Evolutionary conservation across 2,888 invertebrate genomes (phyloP).

Genomic region (Lapara coniferarum): DNA sequence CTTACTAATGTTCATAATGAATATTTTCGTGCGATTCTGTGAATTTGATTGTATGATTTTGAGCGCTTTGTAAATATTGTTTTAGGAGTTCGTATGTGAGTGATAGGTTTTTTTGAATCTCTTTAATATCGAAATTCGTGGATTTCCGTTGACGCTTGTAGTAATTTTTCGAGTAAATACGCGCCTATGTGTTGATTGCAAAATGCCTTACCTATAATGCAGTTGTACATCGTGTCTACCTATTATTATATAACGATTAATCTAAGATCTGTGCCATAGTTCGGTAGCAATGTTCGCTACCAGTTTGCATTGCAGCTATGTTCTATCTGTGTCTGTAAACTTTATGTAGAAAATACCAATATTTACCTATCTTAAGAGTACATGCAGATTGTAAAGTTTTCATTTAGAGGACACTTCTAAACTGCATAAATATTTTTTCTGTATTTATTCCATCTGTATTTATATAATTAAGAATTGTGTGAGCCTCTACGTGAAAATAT

Average conservation of each 20-base stretch:
- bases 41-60: slow-evolving; percentile 75
- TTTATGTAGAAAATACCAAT: slow-evolving; percentile 67
- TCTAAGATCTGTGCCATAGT: slow-evolving; percentile 80
- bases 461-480: background rate
- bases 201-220: slow-evolving; percentile 14
- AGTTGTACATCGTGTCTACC: slow-evolving; percentile 24
- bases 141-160: slow-evolving; percentile 54
- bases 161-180: slow-evolving; percentile 39
- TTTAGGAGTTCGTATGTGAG: slow-evolving; percentile 79
- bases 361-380: slow-evolving; percentile 65
- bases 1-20: slow-evolving; percentile 58
- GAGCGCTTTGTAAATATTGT: slow-evolving; percentile 81
- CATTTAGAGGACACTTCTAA: slow-evolving; percentile 16
- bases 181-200: slow-evolving; percentile 25
- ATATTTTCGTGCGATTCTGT: slow-evolving; percentile 57
- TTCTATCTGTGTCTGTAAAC: slow-evolving; percentile 75
- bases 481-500: slow-evolving; percentile 12
- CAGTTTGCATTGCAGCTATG: slow-evolving; percentile 73
- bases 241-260: slow-evolving; percentile 26
- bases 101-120: slow-evolving; percentile 80
- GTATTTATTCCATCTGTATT: background rate
- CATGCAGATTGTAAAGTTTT: slow-evolving; percentile 49
- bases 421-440: background rate
- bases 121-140: slow-evolving; percentile 62
- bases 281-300: slow-evolving; percentile 74